phyloP scores from a whole-genome alignment of 2,113 vertebrate genomes.

The Marmota flaviventris region DNA sequence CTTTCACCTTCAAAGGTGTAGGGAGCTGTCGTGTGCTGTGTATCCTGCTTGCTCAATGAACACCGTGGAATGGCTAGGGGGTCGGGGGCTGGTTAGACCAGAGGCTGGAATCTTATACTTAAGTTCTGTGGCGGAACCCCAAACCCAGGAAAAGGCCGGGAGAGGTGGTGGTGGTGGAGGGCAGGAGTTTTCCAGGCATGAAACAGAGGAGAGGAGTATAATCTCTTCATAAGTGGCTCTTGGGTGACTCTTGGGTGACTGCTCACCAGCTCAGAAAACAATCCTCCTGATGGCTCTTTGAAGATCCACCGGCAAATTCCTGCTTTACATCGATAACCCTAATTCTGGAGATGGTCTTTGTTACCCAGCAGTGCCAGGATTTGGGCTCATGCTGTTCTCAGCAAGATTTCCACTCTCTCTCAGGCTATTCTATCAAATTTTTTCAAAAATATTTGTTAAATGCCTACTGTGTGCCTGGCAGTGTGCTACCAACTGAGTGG shows the following conservation, averaged over 20 bases:
- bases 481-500: not conserved
- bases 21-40: not conserved
- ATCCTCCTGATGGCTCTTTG: not conserved
- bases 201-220: not conserved
- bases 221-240: not conserved
- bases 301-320: not conserved
- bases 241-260: not conserved
- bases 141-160: not conserved
- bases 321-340: not conserved
- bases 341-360: constrained; percentile 46
- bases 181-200: not conserved
- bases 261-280: not conserved
- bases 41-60: not conserved
- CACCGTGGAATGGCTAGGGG: not conserved
- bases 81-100: not conserved
- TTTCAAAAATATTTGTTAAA: constrained; percentile 9
- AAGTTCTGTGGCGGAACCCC: constrained; percentile 26
- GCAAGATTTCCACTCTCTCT: not conserved
- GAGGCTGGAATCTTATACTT: not conserved
- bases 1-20: not conserved
- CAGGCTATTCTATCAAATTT: not conserved
- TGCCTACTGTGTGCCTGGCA: constrained; percentile 45
- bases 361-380: not conserved
- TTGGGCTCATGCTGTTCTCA: constrained; percentile 4
- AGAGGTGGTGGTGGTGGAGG: not conserved